Conservation (phyloP, 2,113 vertebrate species). For the Bubo bubo region DNA sequence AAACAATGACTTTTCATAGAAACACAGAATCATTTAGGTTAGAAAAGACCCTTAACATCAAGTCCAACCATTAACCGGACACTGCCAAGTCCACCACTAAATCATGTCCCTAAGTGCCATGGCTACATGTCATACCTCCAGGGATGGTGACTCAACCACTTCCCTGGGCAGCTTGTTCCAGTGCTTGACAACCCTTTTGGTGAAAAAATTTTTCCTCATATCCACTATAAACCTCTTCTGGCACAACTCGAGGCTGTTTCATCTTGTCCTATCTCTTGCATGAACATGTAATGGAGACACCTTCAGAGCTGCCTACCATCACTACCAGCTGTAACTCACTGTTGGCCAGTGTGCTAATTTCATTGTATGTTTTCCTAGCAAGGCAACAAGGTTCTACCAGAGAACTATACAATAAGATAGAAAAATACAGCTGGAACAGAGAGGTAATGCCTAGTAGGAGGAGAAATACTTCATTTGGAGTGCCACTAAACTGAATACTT, state of each 20-base stretch:
- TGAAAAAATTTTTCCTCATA: not conserved
- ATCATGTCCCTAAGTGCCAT: not conserved
- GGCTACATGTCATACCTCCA: rapidly evolving
- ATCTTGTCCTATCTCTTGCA: not conserved
- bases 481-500: not conserved
- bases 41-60: not conserved
- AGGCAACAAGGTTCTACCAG: not conserved
- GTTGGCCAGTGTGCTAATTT: not conserved
- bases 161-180: not conserved
- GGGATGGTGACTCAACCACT: not conserved
- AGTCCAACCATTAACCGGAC: not conserved
- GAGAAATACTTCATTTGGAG: not conserved
- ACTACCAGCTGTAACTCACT: not conserved
- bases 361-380: not conserved
- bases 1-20: not conserved
- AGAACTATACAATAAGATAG: not conserved
- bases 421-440: not conserved
- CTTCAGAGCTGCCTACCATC: not conserved
- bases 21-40: not conserved
- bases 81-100: not conserved
- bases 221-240: not conserved
- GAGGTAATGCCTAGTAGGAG: not conserved
- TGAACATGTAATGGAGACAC: not conserved
- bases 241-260: not conserved
- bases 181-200: not conserved